A percentile compares a stretch with the other conserved stretches of the same genome.
phyloP scores from a whole-genome alignment of 2,888 invertebrate species.

The Tipula helvola region DNA sequence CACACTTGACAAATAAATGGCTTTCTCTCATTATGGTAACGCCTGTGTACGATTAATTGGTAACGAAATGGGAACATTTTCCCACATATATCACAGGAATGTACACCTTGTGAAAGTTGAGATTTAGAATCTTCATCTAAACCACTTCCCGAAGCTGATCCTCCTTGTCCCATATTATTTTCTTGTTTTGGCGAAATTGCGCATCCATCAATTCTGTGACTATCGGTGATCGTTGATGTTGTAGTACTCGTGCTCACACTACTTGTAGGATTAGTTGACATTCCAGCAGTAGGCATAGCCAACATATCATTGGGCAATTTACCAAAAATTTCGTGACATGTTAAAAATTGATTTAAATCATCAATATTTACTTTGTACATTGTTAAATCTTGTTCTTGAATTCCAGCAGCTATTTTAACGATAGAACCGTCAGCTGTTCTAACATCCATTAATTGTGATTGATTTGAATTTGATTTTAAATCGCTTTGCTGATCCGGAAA shows the following conservation, averaged over 20 bases:
- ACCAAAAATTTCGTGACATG: constrained; percentile 77
- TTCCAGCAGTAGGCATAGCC: constrained; percentile 39
- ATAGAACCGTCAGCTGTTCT: constrained; percentile 57
- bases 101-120: constrained; percentile 27
- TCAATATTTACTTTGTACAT: constrained; percentile 40
- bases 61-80: constrained; percentile 80
- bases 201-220: constrained; percentile 20
- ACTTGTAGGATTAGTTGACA: constrained; percentile 25
- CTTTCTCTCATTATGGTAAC: constrained; percentile 76
- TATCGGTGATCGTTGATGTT: constrained; percentile 17
- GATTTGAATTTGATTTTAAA: background rate
- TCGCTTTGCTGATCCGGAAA: background rate
- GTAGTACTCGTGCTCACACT: constrained; percentile 17
- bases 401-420: constrained; percentile 44
- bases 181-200: constrained; percentile 25
- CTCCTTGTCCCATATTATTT: constrained; percentile 25
- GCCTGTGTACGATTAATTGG: constrained; percentile 72
- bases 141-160: background rate
- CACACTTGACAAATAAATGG: constrained; percentile 73
- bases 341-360: constrained; percentile 69
- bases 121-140: constrained; percentile 11
- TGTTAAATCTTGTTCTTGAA: constrained; percentile 41
- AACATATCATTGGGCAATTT: constrained; percentile 41
- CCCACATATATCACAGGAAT: constrained; percentile 73
- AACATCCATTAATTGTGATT: constrained; percentile 41